Conservation (phyloP, 2,113 vertebrate genomes). For the Phalacrocorax aristotelis region DNA sequence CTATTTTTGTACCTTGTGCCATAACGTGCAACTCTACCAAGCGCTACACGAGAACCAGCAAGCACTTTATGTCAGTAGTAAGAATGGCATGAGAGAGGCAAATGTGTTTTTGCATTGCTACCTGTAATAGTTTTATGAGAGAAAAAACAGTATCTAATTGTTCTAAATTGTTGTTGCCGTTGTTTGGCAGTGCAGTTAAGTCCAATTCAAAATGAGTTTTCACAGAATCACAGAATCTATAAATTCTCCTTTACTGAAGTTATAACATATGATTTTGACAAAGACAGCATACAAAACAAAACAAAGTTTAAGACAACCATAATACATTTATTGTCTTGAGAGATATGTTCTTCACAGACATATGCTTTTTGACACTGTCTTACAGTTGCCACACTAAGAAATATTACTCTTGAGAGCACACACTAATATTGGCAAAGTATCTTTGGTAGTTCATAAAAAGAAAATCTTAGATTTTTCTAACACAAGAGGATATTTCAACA, state of each 20-base stretch:
- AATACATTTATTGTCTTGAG: background rate
- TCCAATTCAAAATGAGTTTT: background rate
- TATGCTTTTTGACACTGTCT: background rate
- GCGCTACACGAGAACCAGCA: background rate
- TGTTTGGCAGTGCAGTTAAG: background rate
- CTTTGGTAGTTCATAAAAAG: background rate
- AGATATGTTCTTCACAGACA: background rate
- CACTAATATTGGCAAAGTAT: background rate
- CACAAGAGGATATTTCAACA: background rate
- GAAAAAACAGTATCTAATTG: background rate
- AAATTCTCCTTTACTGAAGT: background rate
- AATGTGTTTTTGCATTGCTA: background rate
- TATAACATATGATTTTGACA: background rate
- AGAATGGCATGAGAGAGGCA: background rate
- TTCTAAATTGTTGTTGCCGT: background rate
- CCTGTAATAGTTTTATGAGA: fast-evolving
- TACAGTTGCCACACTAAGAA: background rate
- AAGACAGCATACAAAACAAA: background rate
- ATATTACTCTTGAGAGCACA: background rate
- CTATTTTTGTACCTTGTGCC: background rate
- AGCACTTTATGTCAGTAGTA: background rate
- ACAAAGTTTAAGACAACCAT: background rate
- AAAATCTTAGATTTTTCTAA: background rate
- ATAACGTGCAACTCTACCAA: background rate
- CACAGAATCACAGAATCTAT: background rate